Evolutionary conservation across 2,888 invertebrate genomes (phyloP), one percentile per base, ranked within the genome.

Genomic region (Agapostemon virescens): DNA sequence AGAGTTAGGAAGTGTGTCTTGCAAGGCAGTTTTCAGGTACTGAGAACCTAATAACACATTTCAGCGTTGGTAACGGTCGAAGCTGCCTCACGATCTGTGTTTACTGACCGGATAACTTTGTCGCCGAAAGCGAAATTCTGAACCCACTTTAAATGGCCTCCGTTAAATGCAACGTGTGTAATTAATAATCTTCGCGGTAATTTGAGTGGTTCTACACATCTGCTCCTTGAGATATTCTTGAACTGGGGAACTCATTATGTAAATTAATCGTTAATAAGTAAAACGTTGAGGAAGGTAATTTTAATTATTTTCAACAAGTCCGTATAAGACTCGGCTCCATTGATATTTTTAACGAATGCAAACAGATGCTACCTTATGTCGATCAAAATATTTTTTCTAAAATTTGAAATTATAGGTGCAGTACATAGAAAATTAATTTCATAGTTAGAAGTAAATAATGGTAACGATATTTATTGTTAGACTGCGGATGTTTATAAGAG

Each of bases 1-100:
- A 36, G n/a, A 64, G 17, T 4, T 55, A 23, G 55, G 36, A 33
- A n/a, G 4, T 23, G 64, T 42, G 70, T 73, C 74, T 73, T 26
- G 40, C 17, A 40, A 26, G 42, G 36, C 69, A 55, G 20, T 61
- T 36, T 58, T 23, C 45, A 55, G 36, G 38, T 52, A 30, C 38
- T 67, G 49, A 66, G 66, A 40, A 76, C 45, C 67, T 67, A 77
- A 77, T 79, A 67, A 61, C 67, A 70, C 23, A 70, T 67, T 58
- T 70, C 58, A 52, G 15, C 33, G 61, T 23, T n/a, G n/a, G 11
- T n/a, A 33, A 58, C 70, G 79, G 70, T 79, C 66, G 77, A 33
- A 70, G 7, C 76, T 38, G 45, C 20, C 45, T 17, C 45, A 9
- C 17, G 33, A 58, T 55, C n/a, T 23, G 30, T 38, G 38, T 61